A percentile compares a stretch with the other conserved stretches of the same genome.
phyloP scores from a whole-genome alignment of 1,140 invertebrate genomes.

The Camponotus vicinus region DNA sequence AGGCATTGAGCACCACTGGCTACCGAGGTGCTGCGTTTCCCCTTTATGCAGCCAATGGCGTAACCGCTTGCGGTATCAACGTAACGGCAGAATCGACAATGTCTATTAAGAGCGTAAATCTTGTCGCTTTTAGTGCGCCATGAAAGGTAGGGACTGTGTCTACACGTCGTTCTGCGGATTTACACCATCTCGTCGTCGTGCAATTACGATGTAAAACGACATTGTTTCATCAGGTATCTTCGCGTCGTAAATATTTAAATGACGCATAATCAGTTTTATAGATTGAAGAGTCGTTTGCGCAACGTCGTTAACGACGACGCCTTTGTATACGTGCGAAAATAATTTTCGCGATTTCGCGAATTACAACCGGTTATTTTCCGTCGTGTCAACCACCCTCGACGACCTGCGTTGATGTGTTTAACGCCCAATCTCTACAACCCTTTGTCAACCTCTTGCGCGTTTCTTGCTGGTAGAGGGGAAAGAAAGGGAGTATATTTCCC shows the following conservation, averaged over 20 bases:
- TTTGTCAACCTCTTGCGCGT: slow-evolving; percentile 17
- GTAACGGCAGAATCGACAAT: slow-evolving; percentile 51
- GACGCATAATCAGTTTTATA: slow-evolving; percentile 7
- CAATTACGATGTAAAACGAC: slow-evolving; percentile 49
- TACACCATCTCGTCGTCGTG: slow-evolving; percentile 31
- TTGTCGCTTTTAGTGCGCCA: slow-evolving; percentile 55
- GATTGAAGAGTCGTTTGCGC: not conserved
- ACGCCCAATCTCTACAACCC: slow-evolving; percentile 46
- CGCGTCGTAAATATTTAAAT: slow-evolving; percentile 10
- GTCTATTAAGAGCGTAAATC: slow-evolving; percentile 60
- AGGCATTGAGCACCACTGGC: slow-evolving; percentile 72
- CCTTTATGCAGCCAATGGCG: slow-evolving; percentile 79
- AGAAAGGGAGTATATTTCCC: slow-evolving; percentile 55
- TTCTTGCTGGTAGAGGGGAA: slow-evolving; percentile 6
- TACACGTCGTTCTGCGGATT: slow-evolving; percentile 50
- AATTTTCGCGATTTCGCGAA: not conserved
- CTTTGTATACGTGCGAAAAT: not conserved
- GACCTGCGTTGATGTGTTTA: slow-evolving; percentile 48
- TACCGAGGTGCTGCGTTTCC: slow-evolving; percentile 73
- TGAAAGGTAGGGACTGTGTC: slow-evolving; percentile 37
- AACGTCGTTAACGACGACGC: not conserved
- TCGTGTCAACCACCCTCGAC: slow-evolving; percentile 49
- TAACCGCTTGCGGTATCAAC: slow-evolving; percentile 71
- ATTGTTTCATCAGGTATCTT: slow-evolving; percentile 12
- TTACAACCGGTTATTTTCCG: not conserved